phyloP scores from a whole-genome alignment of 2,113 vertebrate species.

The Labrus mixtus region DNA sequence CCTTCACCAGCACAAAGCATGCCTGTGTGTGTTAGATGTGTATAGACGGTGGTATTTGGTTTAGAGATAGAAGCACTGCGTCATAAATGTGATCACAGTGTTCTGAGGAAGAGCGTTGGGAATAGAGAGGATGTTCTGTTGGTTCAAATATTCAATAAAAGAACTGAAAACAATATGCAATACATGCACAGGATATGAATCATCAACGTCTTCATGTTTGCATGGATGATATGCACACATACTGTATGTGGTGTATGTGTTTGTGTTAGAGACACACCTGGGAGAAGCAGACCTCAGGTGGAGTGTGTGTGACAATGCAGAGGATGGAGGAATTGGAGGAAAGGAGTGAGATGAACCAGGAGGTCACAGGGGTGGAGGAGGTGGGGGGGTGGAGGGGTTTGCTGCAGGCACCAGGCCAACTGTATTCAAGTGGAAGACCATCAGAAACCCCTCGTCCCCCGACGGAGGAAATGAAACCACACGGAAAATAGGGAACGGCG shows the following conservation, averaged over 20 bases:
- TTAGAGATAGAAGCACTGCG: slow-evolving; percentile 55
- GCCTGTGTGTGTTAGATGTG: slow-evolving; percentile 31
- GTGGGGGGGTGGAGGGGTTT: slow-evolving; percentile 1
- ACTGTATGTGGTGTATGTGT: background rate
- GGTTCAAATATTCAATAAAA: slow-evolving; percentile 77
- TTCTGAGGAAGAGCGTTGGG: slow-evolving; percentile 43
- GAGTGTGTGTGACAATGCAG: slow-evolving; percentile 22
- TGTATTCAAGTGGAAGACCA: slow-evolving; percentile 61
- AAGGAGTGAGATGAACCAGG: slow-evolving; percentile 23
- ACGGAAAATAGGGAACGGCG: slow-evolving; percentile 54
- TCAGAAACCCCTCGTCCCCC: slow-evolving; percentile 35
- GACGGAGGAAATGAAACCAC: slow-evolving; percentile 49
- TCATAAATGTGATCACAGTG: slow-evolving; percentile 62
- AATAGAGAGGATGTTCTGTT: slow-evolving; percentile 56
- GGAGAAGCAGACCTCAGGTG: slow-evolving; percentile 64
- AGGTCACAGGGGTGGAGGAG: slow-evolving; percentile 19
- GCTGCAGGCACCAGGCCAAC: slow-evolving; percentile 51
- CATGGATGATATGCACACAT: background rate
- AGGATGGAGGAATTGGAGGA: slow-evolving; percentile 5
- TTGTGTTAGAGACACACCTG: slow-evolving; percentile 58
- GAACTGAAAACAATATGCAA: slow-evolving; percentile 45
- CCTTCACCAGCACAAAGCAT: slow-evolving; percentile 54
- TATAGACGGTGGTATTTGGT: slow-evolving; percentile 67
- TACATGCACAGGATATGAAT: slow-evolving; percentile 18
- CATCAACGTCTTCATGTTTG: background rate